These are phyloP conservation scores for Sminthurides aquaticus DNA, from an alignment of 2,888 invertebrate genomes.

Conservation along the genomic window DNA sequence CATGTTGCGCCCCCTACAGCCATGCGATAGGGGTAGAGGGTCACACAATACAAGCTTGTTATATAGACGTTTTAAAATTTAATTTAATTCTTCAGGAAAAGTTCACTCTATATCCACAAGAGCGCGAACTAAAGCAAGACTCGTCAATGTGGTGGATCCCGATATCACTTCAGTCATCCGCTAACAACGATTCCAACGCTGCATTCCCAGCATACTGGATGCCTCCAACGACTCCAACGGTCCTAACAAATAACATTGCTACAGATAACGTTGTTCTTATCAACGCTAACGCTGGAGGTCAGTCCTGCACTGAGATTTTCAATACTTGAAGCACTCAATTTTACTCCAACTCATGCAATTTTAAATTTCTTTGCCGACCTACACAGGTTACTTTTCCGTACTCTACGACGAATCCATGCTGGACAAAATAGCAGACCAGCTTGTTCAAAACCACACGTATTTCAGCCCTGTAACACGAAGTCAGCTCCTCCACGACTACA, in stretches of 20 bases:
- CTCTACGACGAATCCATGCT: slow-evolving; percentile 10
- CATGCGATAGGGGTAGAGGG: too few species aligned
- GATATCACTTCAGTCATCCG: background rate
- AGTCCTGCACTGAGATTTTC: too few species aligned
- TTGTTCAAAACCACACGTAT: slow-evolving; percentile 2
- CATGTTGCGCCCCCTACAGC: too few species aligned
- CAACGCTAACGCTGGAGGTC: slow-evolving; percentile 9
- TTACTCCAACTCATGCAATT: too few species aligned
- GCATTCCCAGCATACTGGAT: slow-evolving; percentile 1
- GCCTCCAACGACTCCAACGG: background rate
- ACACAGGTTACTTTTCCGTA: slow-evolving; percentile 10
- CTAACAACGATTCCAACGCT: background rate
- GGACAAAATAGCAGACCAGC: background rate
- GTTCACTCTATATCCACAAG: background rate
- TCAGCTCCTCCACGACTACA: slow-evolving; percentile 15
- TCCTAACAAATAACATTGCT: background rate
- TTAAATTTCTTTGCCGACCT: background rate
- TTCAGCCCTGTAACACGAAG: slow-evolving; percentile 11
- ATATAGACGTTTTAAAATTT: too few species aligned
- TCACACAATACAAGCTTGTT: too few species aligned
- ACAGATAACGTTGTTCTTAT: slow-evolving; percentile 10
- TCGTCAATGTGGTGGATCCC: slow-evolving; percentile 14
- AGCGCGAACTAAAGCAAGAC: background rate
- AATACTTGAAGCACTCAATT: too few species aligned
- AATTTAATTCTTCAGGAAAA: slow-evolving; percentile 14